Conservation (phyloP, 2,797 vertebrate species). For the Danio kyathit region DNA sequence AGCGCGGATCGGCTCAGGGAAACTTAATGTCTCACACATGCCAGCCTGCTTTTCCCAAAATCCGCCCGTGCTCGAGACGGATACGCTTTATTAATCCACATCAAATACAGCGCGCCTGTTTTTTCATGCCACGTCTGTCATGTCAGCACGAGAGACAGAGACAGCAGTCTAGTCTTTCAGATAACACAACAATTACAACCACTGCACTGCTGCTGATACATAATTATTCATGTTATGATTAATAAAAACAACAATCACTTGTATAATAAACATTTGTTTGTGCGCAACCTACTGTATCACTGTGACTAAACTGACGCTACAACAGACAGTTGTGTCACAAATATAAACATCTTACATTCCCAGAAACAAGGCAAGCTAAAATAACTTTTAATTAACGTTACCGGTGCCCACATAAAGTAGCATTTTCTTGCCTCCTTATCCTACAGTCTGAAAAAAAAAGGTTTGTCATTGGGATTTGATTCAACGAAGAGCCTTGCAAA, state of each 20-base stretch:
- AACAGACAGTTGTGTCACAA: background rate
- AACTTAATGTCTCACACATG: slow-evolving; percentile 72
- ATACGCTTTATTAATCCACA: slow-evolving; percentile 86
- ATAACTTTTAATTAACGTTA: too few relatives aligned
- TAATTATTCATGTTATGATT: background rate
- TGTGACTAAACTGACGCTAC: background rate
- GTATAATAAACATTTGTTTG: slow-evolving; percentile 2
- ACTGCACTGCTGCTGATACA: slow-evolving; percentile 19
- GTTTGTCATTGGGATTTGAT: too few relatives aligned
- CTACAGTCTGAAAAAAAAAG: too few relatives aligned
- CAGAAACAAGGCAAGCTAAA: too few relatives aligned
- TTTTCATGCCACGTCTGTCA: slow-evolving; percentile 64
- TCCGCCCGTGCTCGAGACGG: slow-evolving; percentile 73
- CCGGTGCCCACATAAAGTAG: background rate
- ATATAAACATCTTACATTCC: background rate
- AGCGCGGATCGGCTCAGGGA: slow-evolving; percentile 68
- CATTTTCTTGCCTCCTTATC: too few relatives aligned
- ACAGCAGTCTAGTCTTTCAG: slow-evolving; percentile 31
- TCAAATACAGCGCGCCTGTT: slow-evolving; percentile 77
- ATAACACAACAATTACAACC: slow-evolving; percentile 51
- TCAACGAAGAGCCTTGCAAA: too few relatives aligned
- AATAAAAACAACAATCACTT: background rate
- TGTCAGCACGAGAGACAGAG: slow-evolving; percentile 28
- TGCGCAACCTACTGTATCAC: background rate
- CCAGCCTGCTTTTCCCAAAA: slow-evolving; percentile 63